Evolutionary conservation across 2,113 vertebrate species (phyloP), one percentile per base, ranked within the genome.

Genomic region (Xiphophorus hellerii): DNA sequence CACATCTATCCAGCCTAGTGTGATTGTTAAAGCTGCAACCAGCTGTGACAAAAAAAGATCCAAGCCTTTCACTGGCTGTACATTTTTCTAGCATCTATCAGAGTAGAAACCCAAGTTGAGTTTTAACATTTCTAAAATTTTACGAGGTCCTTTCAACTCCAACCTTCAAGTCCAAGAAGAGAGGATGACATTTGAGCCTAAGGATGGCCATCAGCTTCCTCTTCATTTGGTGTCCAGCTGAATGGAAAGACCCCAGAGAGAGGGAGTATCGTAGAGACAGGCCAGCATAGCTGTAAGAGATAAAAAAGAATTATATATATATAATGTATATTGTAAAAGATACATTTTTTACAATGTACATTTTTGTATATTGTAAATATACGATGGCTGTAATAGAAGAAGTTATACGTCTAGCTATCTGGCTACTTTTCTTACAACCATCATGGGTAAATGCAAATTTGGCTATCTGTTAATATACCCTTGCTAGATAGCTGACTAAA

Each of bases 111-210:
- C 2, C 30, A 29, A 42, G 1, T 33, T 7, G 37, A 37, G 1
- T n/a, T 17, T 48, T 5, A 11, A 31, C 6, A 14, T 1, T 13
- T 15, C 15, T 13, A 39, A 20, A 6, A 0, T 35, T 68, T 73
- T 65, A 54, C 17, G n/a, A 63, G 64, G 12, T 0, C 12, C 25
- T 37, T 3, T 54, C 35, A 62, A 62, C 10, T 30, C 90, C 75
- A 68, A 98, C 98, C 94, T 96, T 94, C 66, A 98, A 85, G 84
- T 98, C 96, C 80, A 98, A 83, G 48, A 97, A 95, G 39, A 98
- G 87, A 39, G 84, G 1, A 4, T 96, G 96, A 66, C 94, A 96
- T 86, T 96, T 97, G 68, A 98, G 93, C 84, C 93, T 92, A 62
- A 98, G 85, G 77, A 98, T 84, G 0, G 78, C 67, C 69, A 95